phyloP scores from a whole-genome alignment of 2,797 vertebrate genomes.

The Erpetoichthys calabaricus region DNA sequence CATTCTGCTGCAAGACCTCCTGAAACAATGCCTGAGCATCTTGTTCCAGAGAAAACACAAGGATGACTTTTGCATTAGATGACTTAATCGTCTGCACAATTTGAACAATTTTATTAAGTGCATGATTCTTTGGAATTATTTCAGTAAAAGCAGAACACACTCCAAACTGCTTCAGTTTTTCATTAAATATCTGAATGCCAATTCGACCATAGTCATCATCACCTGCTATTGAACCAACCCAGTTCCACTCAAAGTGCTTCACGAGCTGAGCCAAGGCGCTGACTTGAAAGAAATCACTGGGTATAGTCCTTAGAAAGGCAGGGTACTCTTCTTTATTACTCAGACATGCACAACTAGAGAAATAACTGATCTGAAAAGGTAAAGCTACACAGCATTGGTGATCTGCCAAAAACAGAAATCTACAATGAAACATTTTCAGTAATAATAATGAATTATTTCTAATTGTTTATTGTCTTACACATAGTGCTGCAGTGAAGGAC shows the following conservation, averaged over 20 bases:
- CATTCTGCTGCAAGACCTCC: conserved; percentile 41
- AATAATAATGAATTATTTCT: too few species aligned
- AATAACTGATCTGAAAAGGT: conserved; percentile 51
- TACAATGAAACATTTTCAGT: too few species aligned
- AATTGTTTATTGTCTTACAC: too few species aligned
- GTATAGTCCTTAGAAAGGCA: conserved; percentile 60
- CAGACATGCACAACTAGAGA: conserved; percentile 62
- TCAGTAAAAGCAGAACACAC: conserved; percentile 52
- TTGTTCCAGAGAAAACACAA: conserved; percentile 62
- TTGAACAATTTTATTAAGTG: conserved; percentile 29
- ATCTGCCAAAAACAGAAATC: too few species aligned
- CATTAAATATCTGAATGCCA: conserved; percentile 50
- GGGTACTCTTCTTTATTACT: conserved; percentile 57
- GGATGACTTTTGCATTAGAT: conserved; percentile 42
- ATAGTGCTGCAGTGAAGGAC: too few species aligned
- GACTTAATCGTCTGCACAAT: conserved; percentile 42
- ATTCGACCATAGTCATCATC: conserved; percentile 56
- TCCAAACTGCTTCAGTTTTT: conserved; percentile 38
- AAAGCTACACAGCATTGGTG: too few species aligned
- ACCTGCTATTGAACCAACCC: conserved; percentile 56
- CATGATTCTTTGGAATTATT: conserved; percentile 53
- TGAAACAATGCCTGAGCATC: conserved; percentile 48
- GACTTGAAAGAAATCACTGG: conserved; percentile 61
- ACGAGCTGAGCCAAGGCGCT: conserved; percentile 54
- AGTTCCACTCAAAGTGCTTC: conserved; percentile 56